Conservation (phyloP, 92 coral and sea anemone genomes). For the Epizoanthus stellaris region DNA sequence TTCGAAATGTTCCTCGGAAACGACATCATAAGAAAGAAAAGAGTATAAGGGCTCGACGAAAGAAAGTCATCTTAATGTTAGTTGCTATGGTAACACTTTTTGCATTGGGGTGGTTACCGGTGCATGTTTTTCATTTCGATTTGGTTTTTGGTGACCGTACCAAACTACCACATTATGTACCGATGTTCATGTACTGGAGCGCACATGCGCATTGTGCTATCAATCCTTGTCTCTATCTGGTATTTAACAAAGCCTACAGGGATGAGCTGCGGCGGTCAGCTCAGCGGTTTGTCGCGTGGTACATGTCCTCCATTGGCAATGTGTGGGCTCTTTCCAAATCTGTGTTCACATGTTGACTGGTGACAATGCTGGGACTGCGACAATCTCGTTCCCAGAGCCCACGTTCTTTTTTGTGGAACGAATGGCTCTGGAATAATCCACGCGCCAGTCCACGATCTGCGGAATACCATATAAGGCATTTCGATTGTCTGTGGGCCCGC, state of each 20-base stretch:
- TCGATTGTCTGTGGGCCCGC: no score
- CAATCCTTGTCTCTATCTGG: conserved; percentile 1
- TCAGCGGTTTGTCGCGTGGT: neutral
- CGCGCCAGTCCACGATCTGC: no score
- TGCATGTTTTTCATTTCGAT: neutral
- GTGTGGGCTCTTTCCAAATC: neutral
- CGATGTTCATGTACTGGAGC: neutral
- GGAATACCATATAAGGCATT: no score
- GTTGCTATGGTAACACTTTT: conserved; percentile 2
- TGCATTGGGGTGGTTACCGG: conserved; percentile 5
- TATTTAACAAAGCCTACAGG: neutral
- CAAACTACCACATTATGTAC: neutral
- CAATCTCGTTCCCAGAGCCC: no score
- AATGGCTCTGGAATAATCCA: no score
- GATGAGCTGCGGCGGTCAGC: neutral
- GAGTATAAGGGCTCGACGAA: neutral
- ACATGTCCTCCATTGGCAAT: neutral
- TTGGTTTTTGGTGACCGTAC: neutral
- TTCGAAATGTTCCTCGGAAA: neutral
- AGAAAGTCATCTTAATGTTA: conserved; percentile 4
- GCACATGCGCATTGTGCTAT: conserved; percentile 9
- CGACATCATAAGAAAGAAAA: neutral
- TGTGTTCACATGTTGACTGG: neutral
- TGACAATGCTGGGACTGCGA: no score
- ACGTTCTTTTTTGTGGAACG: no score